These are phyloP conservation scores for Protobothrops flavoviridis DNA, from an alignment of 2,113 vertebrate genomes.

Conservation along the genomic window DNA sequence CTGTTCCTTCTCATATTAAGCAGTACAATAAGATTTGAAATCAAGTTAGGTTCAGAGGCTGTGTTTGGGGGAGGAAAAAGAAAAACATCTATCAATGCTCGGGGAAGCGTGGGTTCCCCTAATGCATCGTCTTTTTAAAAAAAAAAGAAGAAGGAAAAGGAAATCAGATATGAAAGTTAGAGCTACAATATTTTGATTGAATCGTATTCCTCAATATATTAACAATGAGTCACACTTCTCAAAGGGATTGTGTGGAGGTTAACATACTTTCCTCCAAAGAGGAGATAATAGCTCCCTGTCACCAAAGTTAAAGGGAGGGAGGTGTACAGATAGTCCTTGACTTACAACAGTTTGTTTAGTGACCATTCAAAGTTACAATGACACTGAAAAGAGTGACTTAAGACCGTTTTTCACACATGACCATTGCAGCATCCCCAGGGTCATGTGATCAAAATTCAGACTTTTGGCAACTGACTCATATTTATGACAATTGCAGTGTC, in stretches of 20 bases:
- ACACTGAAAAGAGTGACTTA: no score
- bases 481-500: no score
- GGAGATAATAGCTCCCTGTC: neutral
- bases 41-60: neutral
- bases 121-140: neutral
- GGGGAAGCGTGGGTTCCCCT: neutral
- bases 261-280: neutral
- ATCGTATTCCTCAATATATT: neutral
- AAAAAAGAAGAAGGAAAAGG: neutral
- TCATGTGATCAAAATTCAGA: no score
- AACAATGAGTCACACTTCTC: constrained; percentile 18
- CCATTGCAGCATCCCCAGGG: no score
- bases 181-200: constrained; percentile 45
- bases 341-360: no score
- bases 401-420: no score
- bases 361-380: no score
- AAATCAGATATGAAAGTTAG: neutral
- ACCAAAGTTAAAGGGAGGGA: constrained; percentile 7
- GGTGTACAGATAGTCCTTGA: neutral
- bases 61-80: neutral
- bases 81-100: neutral
- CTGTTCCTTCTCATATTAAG: neutral
- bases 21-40: neutral
- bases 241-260: neutral
- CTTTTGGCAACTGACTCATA: no score